Evolutionary conservation across 2,888 invertebrate genomes (phyloP), one percentile per base, ranked within the genome.

Genomic region (Petrolisthes cinctipes): DNA sequence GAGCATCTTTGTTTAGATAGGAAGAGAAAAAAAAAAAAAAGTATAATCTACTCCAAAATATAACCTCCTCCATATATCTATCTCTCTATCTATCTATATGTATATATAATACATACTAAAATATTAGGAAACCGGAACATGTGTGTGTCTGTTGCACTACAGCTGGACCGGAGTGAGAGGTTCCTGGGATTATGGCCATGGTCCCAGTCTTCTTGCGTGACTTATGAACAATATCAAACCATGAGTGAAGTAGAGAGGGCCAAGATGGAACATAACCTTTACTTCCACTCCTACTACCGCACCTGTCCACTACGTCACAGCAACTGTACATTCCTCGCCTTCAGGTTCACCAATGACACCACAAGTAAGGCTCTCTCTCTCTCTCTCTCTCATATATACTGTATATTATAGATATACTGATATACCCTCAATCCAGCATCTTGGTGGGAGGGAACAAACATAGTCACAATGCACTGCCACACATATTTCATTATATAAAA

Each of bases 281-380:
- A 78, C 88, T 89, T 75, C 76, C 53, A 85, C 57, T 57, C 76
- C 71, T 82, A 37, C 66, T 89, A 89, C 82, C 61, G 85, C 3
- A 84, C 84, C 79, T 89, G 88, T 51, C 68, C 71, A 1, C 51
- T 83, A 5, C 37, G 2, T 6, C 51, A 53, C 57, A 61, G 53
- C 68, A 85, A 89, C 75, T 89, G 88, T 54, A 71, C 85, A 20
- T 23, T 79, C 7, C 17, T 89, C 9, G 82, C 88, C 57, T 82
- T 82, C 79, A 82, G 84, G 20, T 54, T 85, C 68, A 14, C 56
- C 5, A 82, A 85, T 54, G 88, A 88, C 51, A 76, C 84, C 6
- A 85, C 82, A 51, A 66, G 88, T 85, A 53, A 81, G 73, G 14
- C 9, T 76, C 11, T 73, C 73, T 11, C 20, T 73, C 73, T 73